Evolutionary conservation across 2,888 invertebrate genomes (phyloP), one percentile per base, ranked within the genome.

Genomic region (Brenthis ino): DNA sequence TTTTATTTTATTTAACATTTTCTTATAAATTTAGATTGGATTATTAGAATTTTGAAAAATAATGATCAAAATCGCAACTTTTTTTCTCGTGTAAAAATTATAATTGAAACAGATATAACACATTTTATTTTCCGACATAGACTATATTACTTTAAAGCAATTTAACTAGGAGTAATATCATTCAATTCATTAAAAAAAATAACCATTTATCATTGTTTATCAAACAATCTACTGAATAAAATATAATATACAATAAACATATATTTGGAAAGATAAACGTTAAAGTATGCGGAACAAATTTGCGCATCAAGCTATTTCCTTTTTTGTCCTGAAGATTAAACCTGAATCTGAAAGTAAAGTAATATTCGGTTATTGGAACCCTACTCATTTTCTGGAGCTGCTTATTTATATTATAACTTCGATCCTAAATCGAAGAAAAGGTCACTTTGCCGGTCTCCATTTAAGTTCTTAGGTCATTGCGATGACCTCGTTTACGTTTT

Each of bases 401-500:
- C 57, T 70, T 72, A 58, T 67, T 71, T 68, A 68, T 66, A 67
- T 67, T 68, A 71, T 50, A 68, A 71, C 65, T 71, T 68, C 56
- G 58, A 57, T 58, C 63, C 65, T 56, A 64, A 64, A 72, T 68
- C 60, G 55, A 53, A 67, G 64, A 71, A 75, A 74, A 72, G 76
- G 74, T 77, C 77, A 75, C 73, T 69, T 71, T 65, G 71, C 73
- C 69, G 69, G 75, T 74, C 70, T 71, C 61, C 60, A 73, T 75
- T 74, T 69, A 74, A 73, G 37, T 43, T 43, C 75, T 69, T 75
- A 78, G 77, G 74, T 77, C 70, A 77, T 76, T 70, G 68, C 68
- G 58, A 70, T 71, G 71, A 65, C 72, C 76, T 77, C 77, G n/a
- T 57, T 79, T 77, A 76, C 77, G 76, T 74, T 76, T 74, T 74